Base-by-base conservation (phyloP, 2,888 invertebrate genomes). In the Cephonodes hylas region DNA sequence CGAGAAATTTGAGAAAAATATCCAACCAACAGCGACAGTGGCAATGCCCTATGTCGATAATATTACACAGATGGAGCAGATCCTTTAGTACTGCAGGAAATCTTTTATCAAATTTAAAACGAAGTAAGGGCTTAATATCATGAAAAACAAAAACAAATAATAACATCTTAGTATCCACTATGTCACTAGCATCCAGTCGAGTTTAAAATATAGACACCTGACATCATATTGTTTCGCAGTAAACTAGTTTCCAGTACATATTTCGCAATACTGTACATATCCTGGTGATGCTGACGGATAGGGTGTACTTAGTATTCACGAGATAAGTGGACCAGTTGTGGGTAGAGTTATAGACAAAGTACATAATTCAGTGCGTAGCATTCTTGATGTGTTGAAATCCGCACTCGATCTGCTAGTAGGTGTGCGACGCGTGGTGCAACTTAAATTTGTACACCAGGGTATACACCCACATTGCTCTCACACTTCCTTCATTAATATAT, bases 391-490 rank as follows among this genome's bases (percentile, higher is more conserved):
- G 77, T 71, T 73, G 72, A 67, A 72, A 71, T 67, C 63, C 44
- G 53, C 56, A 44, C 63, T 64, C 65, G 65, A 65, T 66, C 64
- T 59, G 42, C 34, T 61, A 64, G 64, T 68, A 66, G 64, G 66
- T 64, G 67, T 63, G 68, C 69, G 68, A 72, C 69, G 66, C 71
- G 66, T 70, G 67, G 67, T 73, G 70, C 69, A 76, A 77, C 69
- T 71, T 71, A 70, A 72, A 75, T 76, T 70, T 70, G 68, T 72
- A 58, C 38, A 23, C 25, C 25, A 58, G 27, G 27, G 58, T 25
- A 18, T 42, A 25, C 3, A 25, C 25, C 15, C 4, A 15, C 5
- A 2, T 10, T 25, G 15, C 22, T 15, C 25, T 23, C 42, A 13
- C n/a, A n/a, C 38, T 58, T 58, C 42, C 57, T 42, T 42, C 38